A percentile compares a stretch with the other conserved stretches of the same genome.
Evolutionary conservation across 2,797 vertebrate species (phyloP).

Genomic region (Merluccius polli): DNA sequence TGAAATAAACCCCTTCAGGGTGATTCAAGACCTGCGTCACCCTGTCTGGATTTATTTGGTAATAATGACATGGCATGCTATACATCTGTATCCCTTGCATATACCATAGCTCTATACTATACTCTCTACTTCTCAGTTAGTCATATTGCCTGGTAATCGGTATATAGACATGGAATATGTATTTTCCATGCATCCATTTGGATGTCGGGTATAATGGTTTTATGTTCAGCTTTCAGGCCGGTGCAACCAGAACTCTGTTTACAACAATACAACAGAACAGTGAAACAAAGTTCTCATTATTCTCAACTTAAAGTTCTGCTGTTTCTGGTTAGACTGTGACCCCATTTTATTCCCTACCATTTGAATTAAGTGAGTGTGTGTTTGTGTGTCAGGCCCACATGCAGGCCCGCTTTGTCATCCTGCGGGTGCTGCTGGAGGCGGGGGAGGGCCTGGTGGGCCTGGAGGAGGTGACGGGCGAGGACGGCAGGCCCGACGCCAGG

Average conservation of each 20-base stretch:
- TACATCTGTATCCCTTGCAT: too few species aligned
- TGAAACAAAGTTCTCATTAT: neutral
- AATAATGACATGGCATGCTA: too few species aligned
- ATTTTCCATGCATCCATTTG: neutral
- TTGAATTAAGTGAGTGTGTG: too few species aligned
- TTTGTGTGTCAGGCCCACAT: slow-evolving; percentile 89
- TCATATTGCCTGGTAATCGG: neutral
- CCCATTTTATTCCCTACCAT: too few species aligned
- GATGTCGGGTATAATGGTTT: neutral
- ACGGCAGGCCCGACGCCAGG: slow-evolving; percentile 80
- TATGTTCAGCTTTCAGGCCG: neutral
- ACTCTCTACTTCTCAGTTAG: too few species aligned
- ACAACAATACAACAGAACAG: neutral
- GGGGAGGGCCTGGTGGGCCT: slow-evolving; percentile 82
- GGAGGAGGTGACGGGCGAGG: slow-evolving; percentile 74
- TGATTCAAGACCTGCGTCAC: too few species aligned
- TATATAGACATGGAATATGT: neutral
- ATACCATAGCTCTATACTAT: too few species aligned
- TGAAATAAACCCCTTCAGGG: too few species aligned
- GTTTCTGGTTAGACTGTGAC: too few species aligned
- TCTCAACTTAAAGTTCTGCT: too few species aligned
- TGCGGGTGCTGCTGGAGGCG: slow-evolving; percentile 87
- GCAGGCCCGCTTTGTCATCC: slow-evolving; percentile 91
- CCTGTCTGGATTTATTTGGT: too few species aligned
- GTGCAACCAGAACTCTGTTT: neutral